Conservation (phyloP, 2,113 vertebrate species). For the Alethe diademata region DNA sequence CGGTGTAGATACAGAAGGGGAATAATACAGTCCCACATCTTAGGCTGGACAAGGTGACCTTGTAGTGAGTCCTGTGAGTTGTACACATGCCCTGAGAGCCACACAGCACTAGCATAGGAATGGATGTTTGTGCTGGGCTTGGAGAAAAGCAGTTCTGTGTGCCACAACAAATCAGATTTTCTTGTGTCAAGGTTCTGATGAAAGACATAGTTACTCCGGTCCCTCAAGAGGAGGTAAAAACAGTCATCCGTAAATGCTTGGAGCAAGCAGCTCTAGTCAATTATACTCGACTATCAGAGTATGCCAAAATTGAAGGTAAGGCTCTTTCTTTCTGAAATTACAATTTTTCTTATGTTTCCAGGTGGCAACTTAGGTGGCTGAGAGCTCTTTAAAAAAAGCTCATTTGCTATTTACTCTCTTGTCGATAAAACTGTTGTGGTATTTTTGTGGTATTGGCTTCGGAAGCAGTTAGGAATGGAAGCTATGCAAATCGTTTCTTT, state of each 20-base stretch:
- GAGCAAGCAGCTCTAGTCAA: slow-evolving; percentile 97
- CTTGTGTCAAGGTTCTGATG: slow-evolving; percentile 91
- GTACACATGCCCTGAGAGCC: neutral
- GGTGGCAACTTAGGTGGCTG: slow-evolving; percentile 39
- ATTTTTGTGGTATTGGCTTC: neutral
- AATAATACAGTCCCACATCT: neutral
- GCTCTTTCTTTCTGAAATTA: slow-evolving; percentile 60
- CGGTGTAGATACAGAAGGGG: neutral
- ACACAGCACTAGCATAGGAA: neutral
- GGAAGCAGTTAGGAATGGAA: slow-evolving; percentile 16
- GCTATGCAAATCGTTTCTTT: neutral
- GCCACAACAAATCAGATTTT: slow-evolving; percentile 70
- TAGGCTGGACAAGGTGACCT: slow-evolving; percentile 39
- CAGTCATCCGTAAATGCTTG: slow-evolving; percentile 95
- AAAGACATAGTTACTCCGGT: slow-evolving; percentile 96
- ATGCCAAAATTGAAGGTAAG: slow-evolving; percentile 99
- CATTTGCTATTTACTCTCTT: slow-evolving; percentile 27
- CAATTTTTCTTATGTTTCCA: slow-evolving; percentile 45
- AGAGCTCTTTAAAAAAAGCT: slow-evolving; percentile 51
- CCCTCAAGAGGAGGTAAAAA: slow-evolving; percentile 96
- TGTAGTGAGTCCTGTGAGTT: neutral
- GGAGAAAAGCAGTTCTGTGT: slow-evolving; percentile 34
- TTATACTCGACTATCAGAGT: slow-evolving; percentile 97
- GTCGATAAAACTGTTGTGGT: slow-evolving; percentile 44
- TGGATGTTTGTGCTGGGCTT: slow-evolving; percentile 22